phyloP scores from a whole-genome alignment of 2,888 invertebrate genomes.

The Sesamia inferens region DNA sequence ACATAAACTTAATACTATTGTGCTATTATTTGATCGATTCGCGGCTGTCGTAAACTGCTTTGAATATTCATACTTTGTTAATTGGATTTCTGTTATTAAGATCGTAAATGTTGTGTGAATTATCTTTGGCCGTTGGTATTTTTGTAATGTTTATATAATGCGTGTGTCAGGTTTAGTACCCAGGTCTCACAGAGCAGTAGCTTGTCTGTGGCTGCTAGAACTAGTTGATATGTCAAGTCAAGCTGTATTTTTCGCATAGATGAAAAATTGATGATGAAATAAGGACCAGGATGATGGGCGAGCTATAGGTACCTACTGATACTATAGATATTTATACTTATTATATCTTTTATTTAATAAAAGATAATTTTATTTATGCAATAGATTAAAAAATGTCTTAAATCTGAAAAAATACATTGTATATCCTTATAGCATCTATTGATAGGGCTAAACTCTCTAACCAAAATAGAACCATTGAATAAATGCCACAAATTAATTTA shows the following conservation, averaged over 20 bases:
- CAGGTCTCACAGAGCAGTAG: neutral
- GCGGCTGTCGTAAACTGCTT: slow-evolving; percentile 68
- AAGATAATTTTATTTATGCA: neutral
- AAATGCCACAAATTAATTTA: neutral
- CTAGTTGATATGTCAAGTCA: neutral
- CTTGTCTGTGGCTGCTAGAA: neutral
- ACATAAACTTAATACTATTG: slow-evolving; percentile 65
- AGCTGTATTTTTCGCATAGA: neutral
- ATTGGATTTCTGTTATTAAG: slow-evolving; percentile 78
- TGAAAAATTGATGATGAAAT: no score
- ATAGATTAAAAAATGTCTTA: neutral
- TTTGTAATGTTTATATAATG: slow-evolving; percentile 48
- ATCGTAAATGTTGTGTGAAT: slow-evolving; percentile 70
- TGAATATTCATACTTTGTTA: slow-evolving; percentile 79
- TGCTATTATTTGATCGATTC: slow-evolving; percentile 68
- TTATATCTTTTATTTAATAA: neutral
- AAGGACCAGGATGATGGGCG: neutral
- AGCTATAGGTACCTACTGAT: no score
- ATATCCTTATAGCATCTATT: no score
- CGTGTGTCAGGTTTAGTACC: slow-evolving; percentile 14
- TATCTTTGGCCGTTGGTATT: slow-evolving; percentile 58
- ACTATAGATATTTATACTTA: neutral
- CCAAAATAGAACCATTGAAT: neutral
- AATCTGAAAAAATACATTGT: neutral
- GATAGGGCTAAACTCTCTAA: neutral